Percentiles rank a stretch among this genome's conserved stretches.
Conservation (phyloP, 2,113 vertebrate species). For the Sprattus sprattus region DNA sequence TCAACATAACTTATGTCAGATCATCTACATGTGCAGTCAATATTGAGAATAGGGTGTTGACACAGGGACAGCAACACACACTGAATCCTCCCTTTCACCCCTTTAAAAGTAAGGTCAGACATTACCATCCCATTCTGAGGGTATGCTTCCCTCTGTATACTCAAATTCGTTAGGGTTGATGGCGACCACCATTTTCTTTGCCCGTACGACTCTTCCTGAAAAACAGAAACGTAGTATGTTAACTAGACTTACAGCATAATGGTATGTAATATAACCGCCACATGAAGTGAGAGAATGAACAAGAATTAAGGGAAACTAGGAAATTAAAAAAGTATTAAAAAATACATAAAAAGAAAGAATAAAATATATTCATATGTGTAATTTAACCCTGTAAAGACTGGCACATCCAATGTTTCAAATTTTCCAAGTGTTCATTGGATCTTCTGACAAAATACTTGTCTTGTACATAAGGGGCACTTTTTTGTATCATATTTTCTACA, state of each 20-base stretch:
- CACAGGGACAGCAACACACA: neutral
- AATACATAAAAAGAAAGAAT: too few species aligned
- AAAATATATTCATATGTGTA: too few species aligned
- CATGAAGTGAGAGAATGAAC: too few species aligned
- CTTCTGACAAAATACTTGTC: too few species aligned
- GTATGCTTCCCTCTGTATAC: constrained; percentile 83
- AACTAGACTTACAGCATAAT: neutral
- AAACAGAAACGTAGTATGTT: constrained; percentile 28
- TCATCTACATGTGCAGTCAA: constrained; percentile 56
- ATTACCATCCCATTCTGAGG: constrained; percentile 96
- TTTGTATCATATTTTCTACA: too few species aligned
- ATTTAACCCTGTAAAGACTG: too few species aligned
- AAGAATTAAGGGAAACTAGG: too few species aligned
- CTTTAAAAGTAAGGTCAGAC: neutral
- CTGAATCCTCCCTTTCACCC: neutral
- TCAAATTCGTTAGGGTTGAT: constrained; percentile 72
- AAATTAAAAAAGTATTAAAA: too few species aligned
- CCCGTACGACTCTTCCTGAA: constrained; percentile 77
- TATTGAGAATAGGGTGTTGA: constrained; percentile 44
- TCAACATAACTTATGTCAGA: constrained; percentile 50
- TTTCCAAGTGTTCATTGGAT: too few species aligned
- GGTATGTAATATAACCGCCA: neutral
- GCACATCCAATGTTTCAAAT: too few species aligned
- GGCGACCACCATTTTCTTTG: constrained; percentile 81
- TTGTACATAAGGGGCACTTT: too few species aligned